Base-by-base conservation (phyloP, 2,113 vertebrate species). In the Amia ocellicauda region DNA sequence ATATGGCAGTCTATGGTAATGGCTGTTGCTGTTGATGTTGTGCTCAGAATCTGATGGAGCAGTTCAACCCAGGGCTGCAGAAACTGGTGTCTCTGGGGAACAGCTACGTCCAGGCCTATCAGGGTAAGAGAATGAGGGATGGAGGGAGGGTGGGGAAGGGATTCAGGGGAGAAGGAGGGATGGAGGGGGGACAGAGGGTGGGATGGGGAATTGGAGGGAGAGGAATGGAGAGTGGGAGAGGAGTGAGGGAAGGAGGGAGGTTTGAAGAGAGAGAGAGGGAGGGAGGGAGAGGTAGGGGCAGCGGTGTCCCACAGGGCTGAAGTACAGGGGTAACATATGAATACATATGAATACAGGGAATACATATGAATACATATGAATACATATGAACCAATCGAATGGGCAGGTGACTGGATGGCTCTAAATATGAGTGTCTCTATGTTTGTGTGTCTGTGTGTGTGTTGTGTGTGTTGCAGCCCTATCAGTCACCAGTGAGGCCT, bases 11-110 rank as follows among this genome's bases (percentile, higher is more conserved):
- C 4, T 36, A 1, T 36, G 31, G 31, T 4, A 10, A 36, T 36
- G 31, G 4, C 4, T 36, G 31, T 36, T 36, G 31, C 31, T 36
- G 5, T 71, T 19, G 63, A 54, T 42, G 4, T 20, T 41, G 50
- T 28, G 41, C 11, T 7, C 83, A 99, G 97, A 93, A 70, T 64
- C 89, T 99, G 71, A 79, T 91, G 86, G 91, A 96, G 23, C 92
- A 94, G 70, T 95, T 98, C 78, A 99, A 98, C 73, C 97, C 95
- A 0, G 87, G 90, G 3, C 80, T 99, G 58, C 92, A 95, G 82
- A 93, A 91, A 64, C 85, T 99, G 77, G 91, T 94, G 19, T 90
- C 89, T 60, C 84, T 99, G 50, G 97, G 97, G 0, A 91, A 91
- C 79, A 93, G 92, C 74, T 98, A 97, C 66, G 62, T 91, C n/a